Conservation (phyloP, 2,888 invertebrate species). For the Deroplatys truncata region DNA sequence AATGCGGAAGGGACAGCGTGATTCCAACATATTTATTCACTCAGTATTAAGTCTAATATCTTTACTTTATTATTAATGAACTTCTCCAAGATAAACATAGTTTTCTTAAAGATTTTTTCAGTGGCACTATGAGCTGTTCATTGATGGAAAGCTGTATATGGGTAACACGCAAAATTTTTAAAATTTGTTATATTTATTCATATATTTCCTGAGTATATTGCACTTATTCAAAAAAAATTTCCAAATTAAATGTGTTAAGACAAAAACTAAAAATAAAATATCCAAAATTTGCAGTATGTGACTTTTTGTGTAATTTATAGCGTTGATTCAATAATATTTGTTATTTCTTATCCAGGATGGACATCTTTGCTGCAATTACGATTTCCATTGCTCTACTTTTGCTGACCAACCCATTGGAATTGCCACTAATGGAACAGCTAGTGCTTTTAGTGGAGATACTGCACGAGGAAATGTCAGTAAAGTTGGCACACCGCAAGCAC, state of each 20-base stretch:
- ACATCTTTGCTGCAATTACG: constrained; percentile 51
- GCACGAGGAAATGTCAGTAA: constrained; percentile 9
- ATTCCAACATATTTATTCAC: too few relatives aligned
- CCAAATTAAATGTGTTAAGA: background rate
- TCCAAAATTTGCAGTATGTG: background rate
- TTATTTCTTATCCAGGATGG: constrained; percentile 44
- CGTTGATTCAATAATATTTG: background rate
- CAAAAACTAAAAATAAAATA: background rate
- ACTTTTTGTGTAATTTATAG: background rate
- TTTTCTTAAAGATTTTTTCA: too few relatives aligned
- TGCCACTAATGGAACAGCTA: constrained; percentile 6
- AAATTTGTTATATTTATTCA: background rate
- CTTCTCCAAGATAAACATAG: too few relatives aligned
- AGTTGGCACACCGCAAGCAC: constrained; percentile 29
- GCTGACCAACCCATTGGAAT: constrained; percentile 38
- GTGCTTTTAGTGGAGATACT: background rate
- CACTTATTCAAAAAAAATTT: background rate
- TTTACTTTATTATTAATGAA: too few relatives aligned
- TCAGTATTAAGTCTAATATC: too few relatives aligned
- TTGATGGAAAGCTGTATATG: too few relatives aligned
- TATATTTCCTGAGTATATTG: background rate
- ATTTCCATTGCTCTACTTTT: constrained; percentile 46
- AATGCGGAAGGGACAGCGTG: too few relatives aligned
- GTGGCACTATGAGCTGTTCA: too few relatives aligned
- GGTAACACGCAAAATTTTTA: background rate